These are phyloP conservation scores for Tetragnatha montana DNA, from an alignment of 2,888 invertebrate species.

Conservation along the genomic window DNA sequence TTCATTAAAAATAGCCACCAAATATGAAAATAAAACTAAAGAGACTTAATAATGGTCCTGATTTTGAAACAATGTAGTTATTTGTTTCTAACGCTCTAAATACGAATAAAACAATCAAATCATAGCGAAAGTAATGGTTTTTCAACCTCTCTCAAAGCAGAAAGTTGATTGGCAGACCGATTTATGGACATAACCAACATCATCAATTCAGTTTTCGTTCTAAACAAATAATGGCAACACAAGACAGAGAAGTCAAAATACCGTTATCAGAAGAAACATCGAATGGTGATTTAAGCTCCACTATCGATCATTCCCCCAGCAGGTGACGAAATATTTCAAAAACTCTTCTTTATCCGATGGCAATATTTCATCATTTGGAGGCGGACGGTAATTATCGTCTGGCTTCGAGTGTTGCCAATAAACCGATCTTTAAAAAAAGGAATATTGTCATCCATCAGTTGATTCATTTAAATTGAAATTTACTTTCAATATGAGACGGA, in stretches of 20 bases:
- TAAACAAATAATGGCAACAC: not conserved
- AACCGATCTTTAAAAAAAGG: slow-evolving; percentile 25
- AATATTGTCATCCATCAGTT: slow-evolving; percentile 16
- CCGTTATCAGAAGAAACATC: slow-evolving; percentile 13
- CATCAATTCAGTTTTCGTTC: not conserved
- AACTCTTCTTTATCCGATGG: not conserved
- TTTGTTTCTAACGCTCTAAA: too few species aligned
- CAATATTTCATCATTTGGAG: slow-evolving; percentile 50
- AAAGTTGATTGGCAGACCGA: not conserved
- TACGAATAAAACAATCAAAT: too few species aligned
- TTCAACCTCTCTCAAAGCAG: not conserved
- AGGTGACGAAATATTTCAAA: slow-evolving; percentile 43
- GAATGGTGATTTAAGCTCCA: slow-evolving; percentile 5
- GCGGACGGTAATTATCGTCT: slow-evolving; percentile 26
- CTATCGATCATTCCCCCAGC: slow-evolving; percentile 25
- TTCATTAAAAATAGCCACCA: not conserved
- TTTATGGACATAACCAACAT: not conserved
- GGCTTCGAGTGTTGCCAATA: slow-evolving; percentile 28
- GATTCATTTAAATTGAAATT: slow-evolving; percentile 5
- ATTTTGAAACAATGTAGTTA: too few species aligned
- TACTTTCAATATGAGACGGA: not conserved
- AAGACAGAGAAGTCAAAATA: not conserved
- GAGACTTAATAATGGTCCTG: too few species aligned
- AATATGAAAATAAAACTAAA: too few species aligned
- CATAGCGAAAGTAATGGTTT: too few species aligned